phyloP scores from a whole-genome alignment of 1,140 invertebrate species.

The Drosophila seguyi region DNA sequence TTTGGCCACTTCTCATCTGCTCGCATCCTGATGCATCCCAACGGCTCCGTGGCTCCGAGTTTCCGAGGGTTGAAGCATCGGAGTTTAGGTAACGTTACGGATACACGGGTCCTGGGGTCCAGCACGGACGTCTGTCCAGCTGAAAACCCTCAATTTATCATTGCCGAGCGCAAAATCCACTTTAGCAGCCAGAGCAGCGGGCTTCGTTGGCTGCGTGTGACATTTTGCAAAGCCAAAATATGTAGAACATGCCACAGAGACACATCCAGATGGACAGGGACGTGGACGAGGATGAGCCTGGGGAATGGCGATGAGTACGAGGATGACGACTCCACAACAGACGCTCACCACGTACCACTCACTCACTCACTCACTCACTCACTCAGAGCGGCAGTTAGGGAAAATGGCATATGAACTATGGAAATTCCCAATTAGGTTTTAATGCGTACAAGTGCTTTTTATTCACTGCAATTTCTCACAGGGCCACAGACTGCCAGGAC shows the following conservation, averaged over 20 bases:
- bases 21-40: constrained; percentile 38
- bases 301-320: neutral
- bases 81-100: constrained; percentile 58
- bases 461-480: constrained; percentile 81
- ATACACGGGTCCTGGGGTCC: constrained; percentile 31
- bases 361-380: constrained; percentile 24
- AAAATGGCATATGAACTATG: constrained; percentile 81
- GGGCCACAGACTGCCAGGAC: constrained; percentile 19
- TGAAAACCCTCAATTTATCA: constrained; percentile 77
- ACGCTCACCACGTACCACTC: constrained; percentile 28
- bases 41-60: neutral
- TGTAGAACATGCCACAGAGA: constrained; percentile 77
- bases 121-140: constrained; percentile 40
- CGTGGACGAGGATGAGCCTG: neutral
- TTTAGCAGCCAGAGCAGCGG: constrained; percentile 54
- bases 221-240: constrained; percentile 82
- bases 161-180: constrained; percentile 80
- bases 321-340: constrained; percentile 14
- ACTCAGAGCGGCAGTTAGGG: constrained; percentile 53
- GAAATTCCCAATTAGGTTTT: constrained; percentile 84
- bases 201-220: constrained; percentile 78
- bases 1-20: constrained; percentile 75
- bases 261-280: constrained; percentile 35
- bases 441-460: constrained; percentile 83
- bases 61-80: constrained; percentile 35